These are phyloP conservation scores for Pycnonotus jocosus DNA, from an alignment of 2,113 vertebrate genomes.

Conservation along the genomic window DNA sequence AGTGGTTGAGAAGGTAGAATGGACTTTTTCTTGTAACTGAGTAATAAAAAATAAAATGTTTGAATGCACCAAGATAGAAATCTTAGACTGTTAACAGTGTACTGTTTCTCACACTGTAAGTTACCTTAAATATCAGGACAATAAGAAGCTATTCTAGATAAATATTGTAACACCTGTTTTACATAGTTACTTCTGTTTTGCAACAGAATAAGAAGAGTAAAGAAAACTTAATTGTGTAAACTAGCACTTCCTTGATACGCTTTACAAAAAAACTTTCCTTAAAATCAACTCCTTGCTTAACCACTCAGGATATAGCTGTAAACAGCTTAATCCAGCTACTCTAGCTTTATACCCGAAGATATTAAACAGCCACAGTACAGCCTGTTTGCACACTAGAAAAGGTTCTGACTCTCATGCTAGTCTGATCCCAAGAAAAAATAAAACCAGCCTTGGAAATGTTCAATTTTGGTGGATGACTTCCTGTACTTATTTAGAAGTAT, in stretches of 20 bases:
- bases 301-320: rapidly evolving
- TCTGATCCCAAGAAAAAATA: not conserved
- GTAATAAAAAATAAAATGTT: not conserved
- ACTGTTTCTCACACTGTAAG: not conserved
- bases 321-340: not conserved
- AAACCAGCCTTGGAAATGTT: not conserved
- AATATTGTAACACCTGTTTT: not conserved
- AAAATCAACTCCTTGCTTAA: not conserved
- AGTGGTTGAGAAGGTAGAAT: not conserved
- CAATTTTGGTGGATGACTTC: not conserved
- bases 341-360: not conserved
- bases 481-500: not conserved
- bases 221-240: not conserved
- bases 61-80: not conserved
- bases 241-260: not conserved
- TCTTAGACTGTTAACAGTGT: not conserved
- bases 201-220: not conserved
- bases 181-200: not conserved
- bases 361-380: not conserved
- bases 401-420: not conserved
- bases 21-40: not conserved
- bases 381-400: not conserved
- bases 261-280: not conserved
- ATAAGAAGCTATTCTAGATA: not conserved
- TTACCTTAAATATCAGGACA: not conserved